Evolutionary conservation across 2,888 invertebrate species (phyloP).

Genomic region (Gastrophysa polygoni): DNA sequence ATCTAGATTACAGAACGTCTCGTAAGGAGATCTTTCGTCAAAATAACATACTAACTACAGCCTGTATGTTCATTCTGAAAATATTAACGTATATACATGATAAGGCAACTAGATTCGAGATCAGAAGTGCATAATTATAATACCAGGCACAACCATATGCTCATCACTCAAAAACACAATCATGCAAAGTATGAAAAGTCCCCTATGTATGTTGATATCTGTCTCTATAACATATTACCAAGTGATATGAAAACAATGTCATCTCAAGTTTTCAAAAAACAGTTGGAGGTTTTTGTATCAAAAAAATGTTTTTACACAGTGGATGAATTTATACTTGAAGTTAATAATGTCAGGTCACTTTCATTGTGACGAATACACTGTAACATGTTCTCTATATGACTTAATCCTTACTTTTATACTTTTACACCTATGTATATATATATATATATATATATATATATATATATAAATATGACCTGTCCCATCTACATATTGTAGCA

Average conservation of each 20-base stretch:
- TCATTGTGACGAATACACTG: too few species aligned
- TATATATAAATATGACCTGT: too few species aligned
- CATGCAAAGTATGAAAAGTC: neutral
- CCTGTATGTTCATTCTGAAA: neutral
- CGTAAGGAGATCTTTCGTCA: neutral
- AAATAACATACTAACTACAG: neutral
- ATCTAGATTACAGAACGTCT: conserved; percentile 1
- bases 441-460: too few species aligned
- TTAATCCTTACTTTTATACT: too few species aligned
- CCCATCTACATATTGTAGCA: too few species aligned
- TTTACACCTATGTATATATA: too few species aligned
- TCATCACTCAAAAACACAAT: neutral
- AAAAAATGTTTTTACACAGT: conserved; percentile 5
- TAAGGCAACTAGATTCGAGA: conserved; percentile 1
- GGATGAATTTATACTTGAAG: conserved; percentile 6
- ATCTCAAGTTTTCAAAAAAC: neutral
- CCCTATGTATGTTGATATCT: neutral
- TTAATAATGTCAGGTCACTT: neutral
- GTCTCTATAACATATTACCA: neutral
- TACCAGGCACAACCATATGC: neutral
- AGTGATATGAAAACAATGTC: neutral
- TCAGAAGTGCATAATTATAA: neutral
- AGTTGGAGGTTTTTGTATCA: neutral
- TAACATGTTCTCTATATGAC: too few species aligned
- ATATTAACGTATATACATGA: conserved; percentile 4